Conservation (phyloP, 53 echinoderm and acorn worm genomes). For the Glandiceps talaboti region DNA sequence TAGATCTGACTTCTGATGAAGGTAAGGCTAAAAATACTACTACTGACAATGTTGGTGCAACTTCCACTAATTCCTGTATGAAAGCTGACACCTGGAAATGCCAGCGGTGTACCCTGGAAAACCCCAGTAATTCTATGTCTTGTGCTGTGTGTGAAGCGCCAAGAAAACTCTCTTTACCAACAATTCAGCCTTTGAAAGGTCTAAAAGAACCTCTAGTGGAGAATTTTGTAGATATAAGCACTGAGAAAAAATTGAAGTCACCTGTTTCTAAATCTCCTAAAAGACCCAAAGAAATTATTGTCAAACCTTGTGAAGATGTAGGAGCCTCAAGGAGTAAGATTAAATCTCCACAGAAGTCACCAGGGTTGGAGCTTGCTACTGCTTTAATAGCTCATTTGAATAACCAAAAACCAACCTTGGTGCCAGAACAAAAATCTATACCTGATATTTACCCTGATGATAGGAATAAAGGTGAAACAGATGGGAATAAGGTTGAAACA, state of each 20-base stretch:
- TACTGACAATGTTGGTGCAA: background rate
- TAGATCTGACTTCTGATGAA: slow-evolving; percentile 1
- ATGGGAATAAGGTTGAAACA: too few relatives aligned
- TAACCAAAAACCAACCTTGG: background rate
- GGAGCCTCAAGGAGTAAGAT: background rate
- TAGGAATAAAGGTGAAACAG: background rate
- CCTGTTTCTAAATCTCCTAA: background rate
- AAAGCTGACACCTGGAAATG: slow-evolving; percentile 49
- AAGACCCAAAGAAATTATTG: background rate
- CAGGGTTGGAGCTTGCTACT: background rate
- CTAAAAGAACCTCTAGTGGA: background rate
- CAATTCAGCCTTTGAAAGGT: background rate
- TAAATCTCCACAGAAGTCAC: background rate
- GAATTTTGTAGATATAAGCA: background rate
- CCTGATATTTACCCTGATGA: background rate
- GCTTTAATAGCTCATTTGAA: background rate
- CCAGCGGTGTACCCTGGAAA: slow-evolving; percentile 56
- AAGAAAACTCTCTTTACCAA: background rate
- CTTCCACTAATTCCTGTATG: background rate
- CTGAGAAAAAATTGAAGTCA: background rate
- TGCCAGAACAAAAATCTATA: background rate
- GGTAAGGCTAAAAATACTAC: background rate
- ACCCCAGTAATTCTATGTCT: slow-evolving; percentile 15
- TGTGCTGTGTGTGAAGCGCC: slow-evolving; percentile 70
- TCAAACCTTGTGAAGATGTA: background rate